A percentile compares a stretch with the other conserved stretches of the same genome.
Conservation (phyloP, 1,140 invertebrate genomes). For the Carposina sasakii region DNA sequence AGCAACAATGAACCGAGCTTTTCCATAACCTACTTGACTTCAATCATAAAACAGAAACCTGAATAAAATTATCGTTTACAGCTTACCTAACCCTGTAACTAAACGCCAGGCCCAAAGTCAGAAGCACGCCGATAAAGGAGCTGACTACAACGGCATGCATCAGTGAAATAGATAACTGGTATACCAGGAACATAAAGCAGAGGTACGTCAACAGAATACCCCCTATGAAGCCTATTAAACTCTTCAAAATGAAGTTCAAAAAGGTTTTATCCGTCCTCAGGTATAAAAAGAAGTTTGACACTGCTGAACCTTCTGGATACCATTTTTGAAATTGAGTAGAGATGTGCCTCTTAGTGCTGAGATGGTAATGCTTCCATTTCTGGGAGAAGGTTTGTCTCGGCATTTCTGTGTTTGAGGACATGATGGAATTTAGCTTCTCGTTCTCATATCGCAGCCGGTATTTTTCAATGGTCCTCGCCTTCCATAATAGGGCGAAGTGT, state of each 20-base stretch:
- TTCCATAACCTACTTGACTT: too few species aligned
- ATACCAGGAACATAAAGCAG: conserved; percentile 77
- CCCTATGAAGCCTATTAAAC: conserved; percentile 74
- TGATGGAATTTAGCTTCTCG: conserved; percentile 71
- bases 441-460: conserved; percentile 58
- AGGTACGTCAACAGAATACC: conserved; percentile 77
- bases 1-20: too few species aligned
- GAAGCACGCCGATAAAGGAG: conserved; percentile 74
- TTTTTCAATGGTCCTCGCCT: conserved; percentile 64
- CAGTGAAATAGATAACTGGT: conserved; percentile 74
- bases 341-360: conserved; percentile 57
- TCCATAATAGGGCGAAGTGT: conserved; percentile 53
- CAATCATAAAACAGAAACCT: too few species aligned
- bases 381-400: conserved; percentile 54
- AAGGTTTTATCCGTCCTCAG: conserved; percentile 72
- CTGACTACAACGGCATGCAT: conserved; percentile 74
- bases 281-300: conserved; percentile 58
- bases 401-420: conserved; percentile 47
- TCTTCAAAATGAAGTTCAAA: conserved; percentile 76
- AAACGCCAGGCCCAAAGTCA: conserved; percentile 79
- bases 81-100: conserved; percentile 76
- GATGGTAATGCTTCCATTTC: conserved; percentile 52
- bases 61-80: conserved; percentile 1
- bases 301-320: conserved; percentile 52
- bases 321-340: conserved; percentile 41